Evolutionary conservation across 2,113 vertebrate species (phyloP), one percentile per base, ranked within the genome.

Genomic region (Ictalurus furcatus): DNA sequence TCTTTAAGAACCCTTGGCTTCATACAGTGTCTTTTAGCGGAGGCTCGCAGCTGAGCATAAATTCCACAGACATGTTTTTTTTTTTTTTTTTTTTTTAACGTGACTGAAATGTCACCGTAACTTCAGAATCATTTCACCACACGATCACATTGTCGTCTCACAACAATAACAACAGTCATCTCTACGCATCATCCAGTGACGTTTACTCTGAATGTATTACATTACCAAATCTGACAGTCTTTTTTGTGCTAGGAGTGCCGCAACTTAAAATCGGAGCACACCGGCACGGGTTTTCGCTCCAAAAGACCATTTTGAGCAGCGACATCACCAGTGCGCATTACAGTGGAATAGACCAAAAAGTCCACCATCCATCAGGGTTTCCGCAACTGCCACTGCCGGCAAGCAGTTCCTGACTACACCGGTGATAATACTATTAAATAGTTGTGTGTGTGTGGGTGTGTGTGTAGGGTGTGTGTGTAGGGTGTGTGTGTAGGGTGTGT

Each of bases 1-100:
- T 25, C 87, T 89, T 92, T 91, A 91, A 54, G 73, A 54, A 7
- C 59, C 90, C 83, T 78, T 84, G 54, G 83, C 21, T 28, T 71
- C 76, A 54, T 48, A 85, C 88, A 85, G 88, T 76, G 85, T 79
- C 40, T 65, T 81, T 80, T 73, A 74, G 13, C 17, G 25, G 79
- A 16, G 78, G 19, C 86, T 37, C 37, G 13, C 40, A n/a, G 73
- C 23, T 85, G 23, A 73, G 23, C 65, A 85, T 37, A 14, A 63
- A 78, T 40, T 63, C 54, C 28, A 48, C 54, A 61, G 34, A 63
- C n/a, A 19, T 86, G n/a, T 85, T 37, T 85, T 25, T 73, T 48
- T 40, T 40, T 4, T 4, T 1, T 40, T 40, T 40, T 40, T 40
- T 40, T 40, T 40, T 40, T 3, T 4, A 44, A 52, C 58, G 30